Conservation (phyloP, 2,888 invertebrate species). For the Aleiodes testaceus region DNA sequence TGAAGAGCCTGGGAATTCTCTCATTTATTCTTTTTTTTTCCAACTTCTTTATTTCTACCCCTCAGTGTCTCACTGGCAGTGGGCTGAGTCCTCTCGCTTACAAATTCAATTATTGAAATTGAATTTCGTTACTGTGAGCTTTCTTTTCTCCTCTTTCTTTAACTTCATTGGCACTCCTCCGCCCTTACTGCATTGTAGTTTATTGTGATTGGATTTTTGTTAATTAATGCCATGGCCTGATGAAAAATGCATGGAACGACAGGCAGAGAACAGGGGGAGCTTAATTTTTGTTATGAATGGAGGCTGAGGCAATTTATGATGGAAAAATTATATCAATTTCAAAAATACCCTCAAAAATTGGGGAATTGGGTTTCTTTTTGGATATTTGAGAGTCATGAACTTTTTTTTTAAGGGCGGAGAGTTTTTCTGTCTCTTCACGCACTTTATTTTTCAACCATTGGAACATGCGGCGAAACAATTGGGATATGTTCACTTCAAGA, state of each 20-base stretch:
- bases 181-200: background rate
- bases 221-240: conserved; percentile 1
- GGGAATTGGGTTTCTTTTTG: too few species aligned
- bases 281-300: too few species aligned
- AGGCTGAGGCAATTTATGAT: too few species aligned
- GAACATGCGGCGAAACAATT: too few species aligned
- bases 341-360: too few species aligned
- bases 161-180: conserved; percentile 25
- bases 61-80: background rate
- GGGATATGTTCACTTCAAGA: too few species aligned
- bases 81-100: conserved; percentile 20
- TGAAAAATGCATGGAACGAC: background rate
- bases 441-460: too few species aligned
- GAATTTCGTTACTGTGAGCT: conserved; percentile 29
- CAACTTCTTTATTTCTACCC: conserved; percentile 15
- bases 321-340: too few species aligned
- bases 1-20: background rate
- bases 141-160: conserved; percentile 6
- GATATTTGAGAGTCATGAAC: too few species aligned
- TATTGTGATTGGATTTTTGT: conserved; percentile 28
- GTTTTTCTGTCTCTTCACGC: too few species aligned
- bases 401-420: too few species aligned
- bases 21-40: too few species aligned
- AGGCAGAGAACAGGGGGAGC: background rate
- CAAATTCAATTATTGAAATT: conserved; percentile 36